Evolutionary conservation across 2,888 invertebrate genomes (phyloP), one percentile per base, ranked within the genome.

Genomic region (Erebia ligea): DNA sequence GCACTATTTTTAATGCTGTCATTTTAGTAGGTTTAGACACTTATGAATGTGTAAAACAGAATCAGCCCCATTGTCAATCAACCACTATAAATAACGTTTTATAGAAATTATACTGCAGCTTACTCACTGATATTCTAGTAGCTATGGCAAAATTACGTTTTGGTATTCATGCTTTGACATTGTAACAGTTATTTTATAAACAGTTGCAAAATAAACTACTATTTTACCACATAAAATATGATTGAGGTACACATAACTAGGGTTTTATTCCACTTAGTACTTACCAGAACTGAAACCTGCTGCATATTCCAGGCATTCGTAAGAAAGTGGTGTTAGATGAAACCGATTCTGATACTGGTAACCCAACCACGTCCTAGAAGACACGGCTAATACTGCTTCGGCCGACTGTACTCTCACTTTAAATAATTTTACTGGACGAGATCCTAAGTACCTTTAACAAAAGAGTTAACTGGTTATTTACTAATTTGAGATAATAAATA

Each of bases 301-400:
- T 0, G 99, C 99, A 90, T 98, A 99, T 86, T 99, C 99, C 70
- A 99, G 91, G 70, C 98, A 97, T 88, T 99, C 99, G 84, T 99
- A 99, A 0, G 99, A 99, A 0, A 99, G 90, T 0, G 99, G 99
- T 0, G 99, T 99, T 62, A 99, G 93, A 88, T 99, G 99, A 82
- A 98, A 98, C 67, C 98, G 95, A 90, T 98, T 99, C 88, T 99
- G 99, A 87, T 99, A 99, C 82, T 98, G 98, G 86, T 99, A 99
- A 82, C 99, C 98, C 34, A 99, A 94, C 99, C 99, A 99, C 0
- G 99, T 98, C 77, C 99, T 95, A 77, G 98, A 99, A 0, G 99
- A 99, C 95, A 99, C 98, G 0, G 99, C 99, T 48, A 99, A 91
- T 0, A 99, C 99, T 1, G 99, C 98, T 88, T 99, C 99, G 11